Evolutionary conservation across 2,113 vertebrate species (phyloP).

Genomic region (Phyllostomus discolor): DNA sequence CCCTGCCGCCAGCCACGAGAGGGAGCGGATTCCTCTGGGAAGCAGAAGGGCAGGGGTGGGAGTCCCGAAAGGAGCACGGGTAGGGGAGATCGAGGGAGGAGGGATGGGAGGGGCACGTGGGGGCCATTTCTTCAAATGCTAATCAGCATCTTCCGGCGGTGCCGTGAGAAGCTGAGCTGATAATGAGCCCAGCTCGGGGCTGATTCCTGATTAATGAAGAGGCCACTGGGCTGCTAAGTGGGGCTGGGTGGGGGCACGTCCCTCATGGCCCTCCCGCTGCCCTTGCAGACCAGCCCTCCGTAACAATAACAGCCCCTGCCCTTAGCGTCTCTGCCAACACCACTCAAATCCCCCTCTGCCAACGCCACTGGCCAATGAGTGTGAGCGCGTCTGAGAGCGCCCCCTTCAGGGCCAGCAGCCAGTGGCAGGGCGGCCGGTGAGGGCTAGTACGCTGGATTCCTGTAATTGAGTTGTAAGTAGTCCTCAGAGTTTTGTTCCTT

Average conservation of each 20-base stretch:
- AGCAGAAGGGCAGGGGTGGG: slow-evolving; percentile 17
- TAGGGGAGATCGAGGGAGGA: not conserved
- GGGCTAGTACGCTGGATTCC: not conserved
- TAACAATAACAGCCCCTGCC: not conserved
- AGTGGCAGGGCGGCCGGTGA: not conserved
- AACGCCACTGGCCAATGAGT: not conserved
- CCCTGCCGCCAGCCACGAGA: slow-evolving; percentile 7
- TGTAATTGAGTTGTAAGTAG: not conserved
- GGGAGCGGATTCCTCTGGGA: not conserved
- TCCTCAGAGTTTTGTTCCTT: not conserved
- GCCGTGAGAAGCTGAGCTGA: slow-evolving; percentile 62
- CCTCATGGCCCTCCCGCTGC: slow-evolving; percentile 27
- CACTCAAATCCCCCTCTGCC: not conserved
- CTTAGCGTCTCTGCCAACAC: not conserved
- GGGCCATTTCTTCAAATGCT: slow-evolving; percentile 69
- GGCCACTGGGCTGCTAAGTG: slow-evolving; percentile 66
- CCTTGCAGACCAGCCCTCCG: slow-evolving; percentile 13
- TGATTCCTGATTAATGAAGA: slow-evolving; percentile 78
- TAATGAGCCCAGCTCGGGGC: slow-evolving; percentile 75
- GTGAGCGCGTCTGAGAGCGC: not conserved
- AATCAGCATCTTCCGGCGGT: slow-evolving; percentile 73
- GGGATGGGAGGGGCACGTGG: not conserved
- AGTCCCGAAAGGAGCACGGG: not conserved
- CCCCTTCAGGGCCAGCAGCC: not conserved
- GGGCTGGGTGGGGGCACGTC: slow-evolving; percentile 46